Evolutionary conservation across 2,797 vertebrate species (phyloP).

Genomic region (Pyrocephalus nanus): DNA sequence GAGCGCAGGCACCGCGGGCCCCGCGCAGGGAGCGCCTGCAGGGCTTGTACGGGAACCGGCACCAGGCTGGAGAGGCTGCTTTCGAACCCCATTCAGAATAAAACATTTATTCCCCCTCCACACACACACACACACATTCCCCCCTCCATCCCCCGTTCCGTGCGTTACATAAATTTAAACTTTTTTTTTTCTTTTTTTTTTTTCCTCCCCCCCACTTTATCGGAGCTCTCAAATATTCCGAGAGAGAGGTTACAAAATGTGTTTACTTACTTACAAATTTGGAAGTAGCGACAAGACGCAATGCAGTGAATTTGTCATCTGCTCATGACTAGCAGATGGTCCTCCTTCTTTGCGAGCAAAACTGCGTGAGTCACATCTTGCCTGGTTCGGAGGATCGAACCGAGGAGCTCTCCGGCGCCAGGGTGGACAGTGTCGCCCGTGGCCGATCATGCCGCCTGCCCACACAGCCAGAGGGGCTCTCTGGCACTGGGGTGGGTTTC

Average conservation of each 20-base stretch:
- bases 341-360: slow-evolving; percentile 66
- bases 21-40: neutral
- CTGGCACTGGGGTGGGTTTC: neutral
- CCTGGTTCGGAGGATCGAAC: slow-evolving; percentile 62
- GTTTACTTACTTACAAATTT: slow-evolving; percentile 82
- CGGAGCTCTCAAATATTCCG: slow-evolving; percentile 56
- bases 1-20: neutral
- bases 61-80: neutral
- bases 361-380: slow-evolving; percentile 73
- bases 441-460: slow-evolving; percentile 17
- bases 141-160: neutral
- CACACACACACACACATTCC: too few species aligned
- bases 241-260: slow-evolving; percentile 75
- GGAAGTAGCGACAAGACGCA: slow-evolving; percentile 76
- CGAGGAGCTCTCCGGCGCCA: slow-evolving; percentile 50
- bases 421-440: slow-evolving; percentile 59
- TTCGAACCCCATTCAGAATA: slow-evolving; percentile 18
- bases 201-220: neutral
- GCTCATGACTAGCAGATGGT: slow-evolving; percentile 83
- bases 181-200: neutral
- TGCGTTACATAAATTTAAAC: slow-evolving; percentile 62
- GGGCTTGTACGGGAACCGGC: neutral
- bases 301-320: slow-evolving; percentile 80
- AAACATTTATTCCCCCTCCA: neutral
- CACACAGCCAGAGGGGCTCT: slow-evolving; percentile 24